These are phyloP conservation scores for Drosophila leonis DNA, from an alignment of 2,888 invertebrate genomes.

Conservation along the genomic window DNA sequence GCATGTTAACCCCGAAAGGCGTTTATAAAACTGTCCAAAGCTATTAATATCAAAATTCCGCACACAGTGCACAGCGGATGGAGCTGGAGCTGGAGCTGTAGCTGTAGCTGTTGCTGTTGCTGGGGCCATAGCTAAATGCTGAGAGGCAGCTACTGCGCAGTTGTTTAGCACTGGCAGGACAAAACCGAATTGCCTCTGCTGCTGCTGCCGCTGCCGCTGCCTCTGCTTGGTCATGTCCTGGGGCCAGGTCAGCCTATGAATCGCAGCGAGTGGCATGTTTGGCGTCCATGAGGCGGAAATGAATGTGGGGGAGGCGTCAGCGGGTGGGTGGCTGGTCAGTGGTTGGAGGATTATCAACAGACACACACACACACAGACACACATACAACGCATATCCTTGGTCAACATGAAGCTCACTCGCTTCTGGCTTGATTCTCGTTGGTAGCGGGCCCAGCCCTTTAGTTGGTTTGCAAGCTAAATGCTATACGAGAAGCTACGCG, in stretches of 20 bases:
- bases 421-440: slow-evolving; percentile 14
- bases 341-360: slow-evolving; percentile 76
- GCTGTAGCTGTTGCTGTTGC: neutral
- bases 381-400: slow-evolving; percentile 37
- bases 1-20: slow-evolving; percentile 82
- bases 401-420: slow-evolving; percentile 62
- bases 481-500: slow-evolving; percentile 69
- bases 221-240: slow-evolving; percentile 39
- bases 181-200: slow-evolving; percentile 23
- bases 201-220: neutral
- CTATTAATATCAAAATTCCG: slow-evolving; percentile 82
- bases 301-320: slow-evolving; percentile 71
- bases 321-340: slow-evolving; percentile 29
- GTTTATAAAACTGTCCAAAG: slow-evolving; percentile 82
- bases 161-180: slow-evolving; percentile 56
- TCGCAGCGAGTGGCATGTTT: slow-evolving; percentile 75
- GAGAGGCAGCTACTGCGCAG: slow-evolving; percentile 58
- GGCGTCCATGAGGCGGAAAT: slow-evolving; percentile 82
- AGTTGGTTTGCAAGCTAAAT: slow-evolving; percentile 74
- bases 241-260: slow-evolving; percentile 64
- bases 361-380: slow-evolving; percentile 16
- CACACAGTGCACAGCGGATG: slow-evolving; percentile 45
- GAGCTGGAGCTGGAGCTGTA: neutral
- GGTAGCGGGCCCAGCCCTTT: slow-evolving; percentile 63
- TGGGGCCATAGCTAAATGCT: slow-evolving; percentile 6